Conservation (phyloP, 1,140 invertebrate genomes). For the Ectropis grisescens region DNA sequence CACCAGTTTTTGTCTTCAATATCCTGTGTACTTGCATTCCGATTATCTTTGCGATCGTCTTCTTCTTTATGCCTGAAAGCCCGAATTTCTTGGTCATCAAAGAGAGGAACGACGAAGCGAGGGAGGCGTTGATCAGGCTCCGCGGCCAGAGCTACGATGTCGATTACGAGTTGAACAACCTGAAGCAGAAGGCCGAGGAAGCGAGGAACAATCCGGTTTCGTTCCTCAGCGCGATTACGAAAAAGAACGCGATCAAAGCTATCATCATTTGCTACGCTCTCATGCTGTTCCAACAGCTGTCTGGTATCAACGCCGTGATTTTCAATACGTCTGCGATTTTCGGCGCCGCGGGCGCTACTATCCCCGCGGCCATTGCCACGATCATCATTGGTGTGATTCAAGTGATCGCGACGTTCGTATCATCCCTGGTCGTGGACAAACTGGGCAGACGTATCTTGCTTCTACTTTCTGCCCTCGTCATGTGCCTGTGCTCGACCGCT, state of each 20-base stretch:
- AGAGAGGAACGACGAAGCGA: constrained; percentile 74
- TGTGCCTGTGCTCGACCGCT: constrained; percentile 73
- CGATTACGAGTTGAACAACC: constrained; percentile 71
- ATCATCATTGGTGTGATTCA: constrained; percentile 86
- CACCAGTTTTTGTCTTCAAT: constrained; percentile 74
- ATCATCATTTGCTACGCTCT: constrained; percentile 81
- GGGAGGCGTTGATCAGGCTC: constrained; percentile 74
- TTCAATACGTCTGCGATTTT: constrained; percentile 87
- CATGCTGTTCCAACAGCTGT: constrained; percentile 90
- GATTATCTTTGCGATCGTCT: constrained; percentile 74
- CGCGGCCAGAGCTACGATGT: constrained; percentile 77
- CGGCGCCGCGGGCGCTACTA: constrained; percentile 69
- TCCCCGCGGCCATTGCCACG: constrained; percentile 71
- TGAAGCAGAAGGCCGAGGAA: constrained; percentile 73
- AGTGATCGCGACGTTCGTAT: constrained; percentile 78
- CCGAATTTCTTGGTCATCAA: constrained; percentile 74
- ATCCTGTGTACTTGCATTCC: constrained; percentile 77
- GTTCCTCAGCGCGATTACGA: constrained; percentile 70
- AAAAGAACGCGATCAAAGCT: constrained; percentile 75
- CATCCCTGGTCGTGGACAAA: constrained; percentile 82
- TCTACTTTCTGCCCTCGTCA: constrained; percentile 73
- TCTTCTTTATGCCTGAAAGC: constrained; percentile 86
- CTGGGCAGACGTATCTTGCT: constrained; percentile 81
- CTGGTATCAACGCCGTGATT: constrained; percentile 88
- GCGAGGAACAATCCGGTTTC: constrained; percentile 65